Evolutionary conservation across 2,888 invertebrate species (phyloP).

Genomic region (Phytoseiulus persimilis): DNA sequence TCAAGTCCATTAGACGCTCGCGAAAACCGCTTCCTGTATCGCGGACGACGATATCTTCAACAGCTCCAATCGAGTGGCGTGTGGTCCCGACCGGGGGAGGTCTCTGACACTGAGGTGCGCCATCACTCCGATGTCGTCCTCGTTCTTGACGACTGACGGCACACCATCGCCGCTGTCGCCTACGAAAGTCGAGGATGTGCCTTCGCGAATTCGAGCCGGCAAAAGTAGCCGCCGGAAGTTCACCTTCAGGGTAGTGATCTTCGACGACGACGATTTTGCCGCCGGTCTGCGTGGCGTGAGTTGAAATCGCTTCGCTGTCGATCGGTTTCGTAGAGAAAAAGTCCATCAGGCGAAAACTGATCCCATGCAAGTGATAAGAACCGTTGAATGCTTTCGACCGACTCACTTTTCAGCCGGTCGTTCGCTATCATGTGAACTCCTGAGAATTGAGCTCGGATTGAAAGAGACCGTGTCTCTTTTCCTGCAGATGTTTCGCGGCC

Average conservation of each 20-base stretch:
- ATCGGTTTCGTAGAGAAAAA: conserved; percentile 93
- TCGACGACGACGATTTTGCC: conserved; percentile 84
- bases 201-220: background rate
- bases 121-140: conserved; percentile 59
- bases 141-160: conserved; percentile 64
- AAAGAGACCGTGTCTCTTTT: too few species aligned
- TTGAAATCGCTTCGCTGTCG: conserved; percentile 66
- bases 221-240: background rate
- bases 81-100: conserved; percentile 87
- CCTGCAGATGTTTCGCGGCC: conserved; percentile 67
- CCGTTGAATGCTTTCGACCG: background rate
- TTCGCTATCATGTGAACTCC: too few species aligned
- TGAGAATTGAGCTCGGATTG: too few species aligned
- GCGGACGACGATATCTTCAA: conserved; percentile 78
- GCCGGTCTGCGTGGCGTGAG: conserved; percentile 67
- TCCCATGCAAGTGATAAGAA: conserved; percentile 54
- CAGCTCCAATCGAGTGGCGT: conserved; percentile 70
- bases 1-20: background rate
- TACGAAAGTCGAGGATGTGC: conserved; percentile 47
- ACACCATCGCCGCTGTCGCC: conserved; percentile 96
- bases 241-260: conserved; percentile 89
- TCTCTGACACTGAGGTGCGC: conserved; percentile 69
- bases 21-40: conserved; percentile 62
- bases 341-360: conserved; percentile 76
- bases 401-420: too few species aligned